phyloP scores from a whole-genome alignment of 1,140 invertebrate species.

The Oryzaephilus surinamensis region DNA sequence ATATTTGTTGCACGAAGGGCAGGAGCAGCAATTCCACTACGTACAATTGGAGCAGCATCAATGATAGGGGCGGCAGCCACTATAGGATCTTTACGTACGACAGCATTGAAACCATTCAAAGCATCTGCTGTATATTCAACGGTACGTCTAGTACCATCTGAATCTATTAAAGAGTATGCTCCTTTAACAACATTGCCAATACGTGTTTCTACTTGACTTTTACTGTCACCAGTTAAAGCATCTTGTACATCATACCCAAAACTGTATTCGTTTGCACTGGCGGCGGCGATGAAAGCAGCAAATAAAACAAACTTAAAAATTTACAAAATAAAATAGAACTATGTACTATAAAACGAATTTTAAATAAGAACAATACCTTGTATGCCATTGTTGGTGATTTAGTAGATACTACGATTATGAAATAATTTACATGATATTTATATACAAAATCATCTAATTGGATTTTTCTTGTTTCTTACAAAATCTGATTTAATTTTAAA shows the following conservation, averaged over 20 bases:
- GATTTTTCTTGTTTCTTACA: too few relatives aligned
- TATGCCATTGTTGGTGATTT: too few relatives aligned
- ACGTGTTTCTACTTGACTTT: conserved; percentile 48
- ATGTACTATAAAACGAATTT: too few relatives aligned
- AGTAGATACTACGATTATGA: conserved; percentile 9
- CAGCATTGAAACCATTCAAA: conserved; percentile 41
- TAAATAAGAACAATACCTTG: too few relatives aligned
- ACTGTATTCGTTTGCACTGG: conserved; percentile 44
- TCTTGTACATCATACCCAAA: conserved; percentile 50
- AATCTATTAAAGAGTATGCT: conserved; percentile 49
- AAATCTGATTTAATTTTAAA: too few relatives aligned
- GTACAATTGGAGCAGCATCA: conserved; percentile 11
- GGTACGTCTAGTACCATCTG: conserved; percentile 51
- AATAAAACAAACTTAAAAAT: too few relatives aligned
- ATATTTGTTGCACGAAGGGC: too few relatives aligned
- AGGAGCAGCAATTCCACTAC: too few relatives aligned
- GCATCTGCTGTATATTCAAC: conserved; percentile 55
- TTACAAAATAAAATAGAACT: too few relatives aligned
- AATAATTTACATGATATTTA: too few relatives aligned
- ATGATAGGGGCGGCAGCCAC: conserved; percentile 19
- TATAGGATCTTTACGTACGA: conserved; percentile 33
- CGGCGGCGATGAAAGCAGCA: conserved; percentile 8
- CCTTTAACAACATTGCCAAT: conserved; percentile 34
- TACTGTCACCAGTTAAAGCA: conserved; percentile 49
- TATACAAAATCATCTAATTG: too few relatives aligned